Conservation (phyloP, 2,113 vertebrate genomes). For the Nesoenas mayeri region DNA sequence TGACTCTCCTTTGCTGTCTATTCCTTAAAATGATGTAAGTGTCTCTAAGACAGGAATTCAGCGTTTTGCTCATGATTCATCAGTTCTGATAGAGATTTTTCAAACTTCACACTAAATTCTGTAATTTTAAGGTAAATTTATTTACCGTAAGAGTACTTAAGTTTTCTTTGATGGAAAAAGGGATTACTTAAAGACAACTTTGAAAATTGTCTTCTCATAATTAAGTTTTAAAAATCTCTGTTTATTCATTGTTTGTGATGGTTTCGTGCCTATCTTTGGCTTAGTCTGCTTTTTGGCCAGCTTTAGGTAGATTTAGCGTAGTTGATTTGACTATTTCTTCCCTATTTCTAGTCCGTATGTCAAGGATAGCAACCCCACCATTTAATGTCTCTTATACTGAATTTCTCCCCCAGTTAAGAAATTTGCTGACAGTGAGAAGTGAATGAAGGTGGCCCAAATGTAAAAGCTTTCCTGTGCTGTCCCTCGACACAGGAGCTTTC, state of each 20-base stretch:
- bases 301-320: not conserved
- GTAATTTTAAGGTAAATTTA: not conserved
- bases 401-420: not conserved
- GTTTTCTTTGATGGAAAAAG: not conserved
- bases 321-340: not conserved
- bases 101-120: not conserved
- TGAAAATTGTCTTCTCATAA: not conserved
- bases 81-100: not conserved
- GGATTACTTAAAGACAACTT: not conserved
- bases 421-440: not conserved
- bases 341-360: not conserved
- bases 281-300: not conserved
- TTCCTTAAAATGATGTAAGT: not conserved
- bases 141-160: not conserved
- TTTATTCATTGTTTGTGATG: not conserved
- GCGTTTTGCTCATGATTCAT: not conserved
- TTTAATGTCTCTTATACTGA: not conserved
- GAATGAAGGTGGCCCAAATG: not conserved
- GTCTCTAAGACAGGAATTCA: not conserved
- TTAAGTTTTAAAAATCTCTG: not conserved
- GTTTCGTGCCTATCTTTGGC: not conserved
- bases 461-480: not conserved
- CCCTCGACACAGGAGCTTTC: not conserved
- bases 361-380: not conserved
- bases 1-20: not conserved